Evolutionary conservation across 2,113 vertebrate species (phyloP).

Genomic region (Tragelaphus strepsiceros): DNA sequence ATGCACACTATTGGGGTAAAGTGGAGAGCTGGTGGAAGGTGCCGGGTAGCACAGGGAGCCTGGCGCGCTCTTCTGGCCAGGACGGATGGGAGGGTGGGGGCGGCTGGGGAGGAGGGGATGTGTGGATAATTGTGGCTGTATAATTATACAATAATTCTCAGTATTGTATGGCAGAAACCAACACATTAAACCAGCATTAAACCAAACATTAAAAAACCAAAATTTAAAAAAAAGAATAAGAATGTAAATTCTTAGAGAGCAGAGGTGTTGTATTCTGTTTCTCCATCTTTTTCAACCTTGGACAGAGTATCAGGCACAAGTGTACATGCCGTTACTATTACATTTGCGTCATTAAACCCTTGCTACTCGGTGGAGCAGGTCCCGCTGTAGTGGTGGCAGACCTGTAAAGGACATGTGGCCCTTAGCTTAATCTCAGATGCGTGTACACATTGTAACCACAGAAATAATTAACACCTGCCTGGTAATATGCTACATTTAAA

Average conservation of each 20-base stretch:
- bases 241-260: background rate
- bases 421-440: background rate
- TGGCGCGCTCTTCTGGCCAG: background rate
- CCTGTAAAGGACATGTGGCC: background rate
- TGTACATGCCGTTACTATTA: background rate
- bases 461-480: background rate
- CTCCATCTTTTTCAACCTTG: background rate
- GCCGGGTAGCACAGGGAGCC: background rate
- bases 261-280: background rate
- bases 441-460: background rate
- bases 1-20: fast-evolving
- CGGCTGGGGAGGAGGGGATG: background rate
- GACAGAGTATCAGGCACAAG: background rate
- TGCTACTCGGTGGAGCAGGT: background rate
- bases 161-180: background rate
- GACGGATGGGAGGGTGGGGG: background rate
- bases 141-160: background rate
- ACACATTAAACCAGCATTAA: background rate
- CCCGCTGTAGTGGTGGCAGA: background rate
- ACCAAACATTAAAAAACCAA: background rate
- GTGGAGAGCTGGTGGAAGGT: background rate
- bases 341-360: background rate
- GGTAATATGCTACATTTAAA: background rate
- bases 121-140: background rate
- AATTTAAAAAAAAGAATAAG: background rate